Evolutionary conservation across 1,140 invertebrate species (phyloP).

Genomic region (Elysia chlorotica): DNA sequence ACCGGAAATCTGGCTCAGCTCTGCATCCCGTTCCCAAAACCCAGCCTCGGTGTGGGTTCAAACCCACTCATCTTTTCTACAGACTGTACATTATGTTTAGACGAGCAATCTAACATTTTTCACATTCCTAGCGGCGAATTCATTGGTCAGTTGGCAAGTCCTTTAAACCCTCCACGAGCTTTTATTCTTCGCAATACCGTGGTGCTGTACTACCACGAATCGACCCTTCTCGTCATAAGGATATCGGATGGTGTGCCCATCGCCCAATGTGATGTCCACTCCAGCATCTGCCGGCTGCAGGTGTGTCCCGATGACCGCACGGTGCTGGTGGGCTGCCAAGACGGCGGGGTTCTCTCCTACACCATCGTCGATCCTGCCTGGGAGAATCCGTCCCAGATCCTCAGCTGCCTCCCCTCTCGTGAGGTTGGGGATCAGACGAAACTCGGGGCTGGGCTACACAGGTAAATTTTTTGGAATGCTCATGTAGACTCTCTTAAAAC

Average conservation of each 20-base stretch:
- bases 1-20: slow-evolving; percentile 42
- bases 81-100: slow-evolving; percentile 48
- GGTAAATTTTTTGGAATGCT: slow-evolving; percentile 1
- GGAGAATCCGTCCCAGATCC: slow-evolving; percentile 30
- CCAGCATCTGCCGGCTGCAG: slow-evolving; percentile 36
- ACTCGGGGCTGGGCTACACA: neutral
- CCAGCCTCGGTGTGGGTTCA: slow-evolving; percentile 20
- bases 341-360: slow-evolving; percentile 54
- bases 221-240: slow-evolving; percentile 37
- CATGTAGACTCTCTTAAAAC: neutral
- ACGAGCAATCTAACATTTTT: slow-evolving; percentile 46
- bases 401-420: slow-evolving; percentile 37
- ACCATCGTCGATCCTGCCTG: slow-evolving; percentile 44
- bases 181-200: slow-evolving; percentile 42
- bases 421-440: slow-evolving; percentile 13
- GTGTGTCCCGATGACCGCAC: slow-evolving; percentile 51
- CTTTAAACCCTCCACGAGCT: slow-evolving; percentile 24
- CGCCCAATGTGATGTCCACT: slow-evolving; percentile 52
- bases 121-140: slow-evolving; percentile 38
- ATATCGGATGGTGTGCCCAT: slow-evolving; percentile 42
- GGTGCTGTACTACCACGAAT: slow-evolving; percentile 40
- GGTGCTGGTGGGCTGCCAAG: slow-evolving; percentile 52
- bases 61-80: slow-evolving; percentile 39
- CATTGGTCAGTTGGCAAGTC: slow-evolving; percentile 29
- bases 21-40: slow-evolving; percentile 46